Percentiles rank a stretch among this genome's conserved stretches.
phyloP scores from a whole-genome alignment of 2,888 invertebrate species.

The Frankliniella intonsa region DNA sequence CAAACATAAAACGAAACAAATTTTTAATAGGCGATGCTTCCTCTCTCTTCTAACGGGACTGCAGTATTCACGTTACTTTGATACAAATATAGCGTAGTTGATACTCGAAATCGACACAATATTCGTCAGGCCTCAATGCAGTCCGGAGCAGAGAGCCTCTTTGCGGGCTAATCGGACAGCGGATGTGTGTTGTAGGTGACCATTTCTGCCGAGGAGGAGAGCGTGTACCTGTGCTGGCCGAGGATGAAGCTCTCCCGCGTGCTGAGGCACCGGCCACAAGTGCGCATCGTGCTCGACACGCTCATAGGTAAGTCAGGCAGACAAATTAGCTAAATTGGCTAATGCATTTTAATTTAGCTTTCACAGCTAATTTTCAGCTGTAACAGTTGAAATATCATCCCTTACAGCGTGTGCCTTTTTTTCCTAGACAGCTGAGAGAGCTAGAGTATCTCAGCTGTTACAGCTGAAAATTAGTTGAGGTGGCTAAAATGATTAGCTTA shows the following conservation, averaged over 20 bases:
- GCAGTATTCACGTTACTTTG: no score
- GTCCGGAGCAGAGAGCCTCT: no score
- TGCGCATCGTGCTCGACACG: constrained; percentile 70
- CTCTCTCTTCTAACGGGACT: no score
- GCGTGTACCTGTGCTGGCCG: constrained; percentile 75
- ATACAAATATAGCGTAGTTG: no score
- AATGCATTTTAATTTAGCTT: no score
- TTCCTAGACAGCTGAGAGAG: not conserved
- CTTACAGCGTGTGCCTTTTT: not conserved
- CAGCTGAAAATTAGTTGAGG: not conserved
- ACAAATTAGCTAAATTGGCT: no score
- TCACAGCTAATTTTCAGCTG: not conserved
- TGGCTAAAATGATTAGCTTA: not conserved
- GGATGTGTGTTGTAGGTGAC: constrained; percentile 56
- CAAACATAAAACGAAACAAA: no score
- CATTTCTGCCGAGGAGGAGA: constrained; percentile 71
- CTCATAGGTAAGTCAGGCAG: constrained; percentile 61
- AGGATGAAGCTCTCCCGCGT: constrained; percentile 69
- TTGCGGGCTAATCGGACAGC: not conserved
- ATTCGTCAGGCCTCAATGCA: no score
- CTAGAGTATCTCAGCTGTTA: not conserved
- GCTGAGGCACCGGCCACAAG: constrained; percentile 65
- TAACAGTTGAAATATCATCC: not conserved
- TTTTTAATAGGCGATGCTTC: no score
- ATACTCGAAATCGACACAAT: no score